Base-by-base conservation (phyloP, 2,113 vertebrate genomes). In the Dendropsophus ebraccatus region DNA sequence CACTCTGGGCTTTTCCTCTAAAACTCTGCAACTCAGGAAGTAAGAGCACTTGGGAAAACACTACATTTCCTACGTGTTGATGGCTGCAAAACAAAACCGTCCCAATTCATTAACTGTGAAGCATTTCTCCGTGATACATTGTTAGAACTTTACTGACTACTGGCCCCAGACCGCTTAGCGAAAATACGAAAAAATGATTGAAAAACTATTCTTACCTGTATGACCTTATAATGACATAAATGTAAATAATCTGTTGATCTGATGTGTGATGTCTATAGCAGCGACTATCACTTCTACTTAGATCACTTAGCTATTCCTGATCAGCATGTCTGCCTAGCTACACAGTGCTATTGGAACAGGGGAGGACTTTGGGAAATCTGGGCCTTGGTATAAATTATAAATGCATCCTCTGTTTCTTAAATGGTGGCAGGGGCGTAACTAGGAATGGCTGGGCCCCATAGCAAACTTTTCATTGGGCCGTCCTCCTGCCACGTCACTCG, bases 1-100 rank as follows among this genome's bases (percentile, higher is more conserved):
- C 49, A 32, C 47, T 54, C 14, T 2, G 17, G 47, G 47, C 28
- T 54, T 35, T 77, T 54, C 47, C 75, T 56, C 50, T 69, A 69
- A 69, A 56, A 35, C 30, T 52, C 25, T 77, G 49, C 28, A 41
- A 37, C 19, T 21, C 65, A 30, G 67, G 75, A 32, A 35, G 50
- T 35, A 17, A 54, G 50, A n/a, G 28, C 50, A 54, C 30, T 54
- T 77, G 25, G 49, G 28, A 77, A 54, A 77, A 77, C 75, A 77
- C 41, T 54, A 77, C 74, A 32, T 56, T 78, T 78, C 76, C 50
- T 78, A 78, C 19, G 19, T 54, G 76, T 78, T 58, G 32, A 56
- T 21, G 2, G 14, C n/a, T 54, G 19, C 28, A 78, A 56, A 78
- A 35, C 75, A 37, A 78, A 78, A 58, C 50, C 14, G 52, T 23